Base-by-base conservation (phyloP, 1,140 invertebrate species). In the Penaeus chinensis region DNA sequence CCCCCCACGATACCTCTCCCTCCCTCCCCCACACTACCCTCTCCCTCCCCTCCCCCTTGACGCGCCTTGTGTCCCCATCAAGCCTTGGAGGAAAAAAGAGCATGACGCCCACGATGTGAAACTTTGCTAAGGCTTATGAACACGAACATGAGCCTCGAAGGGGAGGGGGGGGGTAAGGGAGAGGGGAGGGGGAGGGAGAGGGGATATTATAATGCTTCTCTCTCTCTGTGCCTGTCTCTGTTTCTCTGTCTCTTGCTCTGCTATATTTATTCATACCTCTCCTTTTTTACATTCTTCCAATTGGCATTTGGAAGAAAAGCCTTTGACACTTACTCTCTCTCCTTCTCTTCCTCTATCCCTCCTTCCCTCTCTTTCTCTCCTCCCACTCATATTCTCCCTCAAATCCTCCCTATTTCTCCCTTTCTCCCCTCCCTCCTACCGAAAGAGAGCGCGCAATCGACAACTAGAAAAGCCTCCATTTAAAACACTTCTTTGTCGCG, bases 291-390 rank as follows among this genome's bases (percentile, higher is more conserved):
- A 54, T 54, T 54, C 54, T 11, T 54, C 10, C 11, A 42, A 13
- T 54, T 54, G 16, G 54, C 1, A 11, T 54, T 16, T 54, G 54
- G 54, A 54, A 54, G 16, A 54, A 54, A 16, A 13, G 16, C 16
- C 54, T 54, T 16, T 54, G 24, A 74, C 69, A 27, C 24, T 74
- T 1, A 7, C n/a, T 27, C 42, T 74, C 27, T 74, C 71, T 74
- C 71, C 19, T 37, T 27, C 69, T 74, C 69, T 74, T 18, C 37
- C 69, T 74, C 69, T 32, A 18, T 74, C 69, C 24, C 69, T 22
- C 20, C 37, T 22, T 71, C 69, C n/a, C 69, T 71, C 69, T 71
- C 69, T 71, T 37, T 74, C 69, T 74, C 22, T 74, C 69, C 69
- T 74, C 69, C 24, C 69, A n/a, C n/a, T 27, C 22, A 18, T 22